Evolutionary conservation across 1,140 invertebrate genomes (phyloP).

Genomic region (Zaprionus ornatus): DNA sequence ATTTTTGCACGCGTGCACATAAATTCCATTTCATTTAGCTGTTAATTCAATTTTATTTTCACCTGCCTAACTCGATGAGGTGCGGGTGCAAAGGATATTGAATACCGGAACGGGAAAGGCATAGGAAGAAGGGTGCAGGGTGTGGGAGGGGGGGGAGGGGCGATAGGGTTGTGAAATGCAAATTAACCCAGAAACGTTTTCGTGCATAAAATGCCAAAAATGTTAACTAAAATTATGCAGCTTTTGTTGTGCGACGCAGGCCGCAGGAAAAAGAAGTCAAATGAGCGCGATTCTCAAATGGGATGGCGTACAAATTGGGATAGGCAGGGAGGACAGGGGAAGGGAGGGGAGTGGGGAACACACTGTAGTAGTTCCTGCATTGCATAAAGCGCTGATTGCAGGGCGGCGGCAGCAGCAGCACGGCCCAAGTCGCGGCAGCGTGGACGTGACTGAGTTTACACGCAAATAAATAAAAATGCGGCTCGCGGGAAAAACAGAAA

Average conservation of each 20-base stretch:
- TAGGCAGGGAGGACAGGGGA: neutral
- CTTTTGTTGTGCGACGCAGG: constrained; percentile 35
- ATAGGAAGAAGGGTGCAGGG: neutral
- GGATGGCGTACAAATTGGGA: neutral
- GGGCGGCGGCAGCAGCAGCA: constrained; percentile 9
- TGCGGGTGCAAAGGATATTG: constrained; percentile 17
- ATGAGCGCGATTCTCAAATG: constrained; percentile 46
- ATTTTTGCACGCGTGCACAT: constrained; percentile 47
- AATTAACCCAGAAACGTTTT: constrained; percentile 76
- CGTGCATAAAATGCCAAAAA: constrained; percentile 75
- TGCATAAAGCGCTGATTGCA: constrained; percentile 74
- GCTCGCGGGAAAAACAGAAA: constrained; percentile 23
- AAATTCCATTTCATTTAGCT: constrained; percentile 70
- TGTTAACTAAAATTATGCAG: constrained; percentile 74
- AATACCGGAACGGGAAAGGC: neutral
- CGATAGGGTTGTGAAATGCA: constrained; percentile 44
- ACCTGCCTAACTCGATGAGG: neutral
- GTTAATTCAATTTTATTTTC: constrained; percentile 68
- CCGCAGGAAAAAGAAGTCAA: constrained; percentile 26
- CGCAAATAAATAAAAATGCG: constrained; percentile 68
- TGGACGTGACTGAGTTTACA: constrained; percentile 66
- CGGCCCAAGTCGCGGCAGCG: neutral
- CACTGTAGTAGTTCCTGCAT: constrained; percentile 10
- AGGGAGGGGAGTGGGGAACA: neutral
- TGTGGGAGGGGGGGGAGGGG: neutral